Percentiles rank a stretch among this genome's conserved stretches.
Conservation (phyloP, 2,888 invertebrate species). For the Orthonevra nobilis region DNA sequence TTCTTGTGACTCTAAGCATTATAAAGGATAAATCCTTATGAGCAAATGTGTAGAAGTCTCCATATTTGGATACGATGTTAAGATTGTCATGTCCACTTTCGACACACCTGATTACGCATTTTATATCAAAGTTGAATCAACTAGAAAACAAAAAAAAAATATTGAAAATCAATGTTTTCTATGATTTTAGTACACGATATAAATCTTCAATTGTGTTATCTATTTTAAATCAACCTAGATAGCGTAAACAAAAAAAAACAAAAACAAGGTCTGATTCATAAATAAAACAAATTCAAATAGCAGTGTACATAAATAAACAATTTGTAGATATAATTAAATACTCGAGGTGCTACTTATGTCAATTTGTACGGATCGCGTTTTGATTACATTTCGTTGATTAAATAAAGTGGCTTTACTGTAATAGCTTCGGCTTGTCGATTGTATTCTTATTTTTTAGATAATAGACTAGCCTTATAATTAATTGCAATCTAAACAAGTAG, state of each 20-base stretch:
- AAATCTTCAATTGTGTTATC: slow-evolving; percentile 31
- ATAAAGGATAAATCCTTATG: too few relatives aligned
- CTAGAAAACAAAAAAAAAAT: background rate
- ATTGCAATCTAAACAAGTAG: slow-evolving; percentile 16
- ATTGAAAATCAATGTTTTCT: slow-evolving; percentile 32
- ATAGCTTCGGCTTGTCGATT: background rate
- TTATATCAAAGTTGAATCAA: too few relatives aligned
- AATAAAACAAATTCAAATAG: slow-evolving; percentile 1
- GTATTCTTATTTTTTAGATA: slow-evolving; percentile 11
- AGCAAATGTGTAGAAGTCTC: too few relatives aligned
- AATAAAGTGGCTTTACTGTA: slow-evolving; percentile 2
- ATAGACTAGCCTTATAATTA: slow-evolving; percentile 7
- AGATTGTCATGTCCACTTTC: too few relatives aligned
- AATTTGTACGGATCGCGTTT: slow-evolving; percentile 40
- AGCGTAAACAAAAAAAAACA: slow-evolving; percentile 10
- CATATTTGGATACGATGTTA: too few relatives aligned
- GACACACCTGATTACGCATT: too few relatives aligned
- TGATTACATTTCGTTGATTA: slow-evolving; percentile 33
- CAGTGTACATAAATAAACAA: slow-evolving; percentile 13
- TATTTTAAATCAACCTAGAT: slow-evolving; percentile 24
- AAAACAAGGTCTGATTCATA: background rate
- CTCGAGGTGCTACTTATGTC: slow-evolving; percentile 43
- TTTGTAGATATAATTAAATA: slow-evolving; percentile 24
- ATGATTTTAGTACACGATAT: slow-evolving; percentile 24
- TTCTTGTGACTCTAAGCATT: too few relatives aligned